phyloP scores from a whole-genome alignment of 1,140 invertebrate species.

The Colletes latitarsis region DNA sequence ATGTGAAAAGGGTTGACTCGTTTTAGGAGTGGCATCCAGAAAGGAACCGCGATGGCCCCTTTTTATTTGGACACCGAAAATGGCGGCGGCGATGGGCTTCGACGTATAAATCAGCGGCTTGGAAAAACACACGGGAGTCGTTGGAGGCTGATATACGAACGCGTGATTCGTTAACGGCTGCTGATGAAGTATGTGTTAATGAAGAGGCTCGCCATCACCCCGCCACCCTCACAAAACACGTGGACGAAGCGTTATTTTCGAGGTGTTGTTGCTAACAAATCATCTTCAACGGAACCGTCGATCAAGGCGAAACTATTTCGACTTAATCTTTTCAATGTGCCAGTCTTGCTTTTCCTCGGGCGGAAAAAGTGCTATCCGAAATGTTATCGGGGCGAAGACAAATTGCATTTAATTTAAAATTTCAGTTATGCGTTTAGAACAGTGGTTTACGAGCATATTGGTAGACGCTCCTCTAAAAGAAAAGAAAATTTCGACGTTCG shows the following conservation, averaged over 20 bases:
- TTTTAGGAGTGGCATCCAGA: background rate
- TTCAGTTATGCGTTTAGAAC: background rate
- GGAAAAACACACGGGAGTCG: slow-evolving; percentile 55
- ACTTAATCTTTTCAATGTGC: background rate
- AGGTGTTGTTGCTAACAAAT: background rate
- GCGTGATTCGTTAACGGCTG: slow-evolving; percentile 59
- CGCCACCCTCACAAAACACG: slow-evolving; percentile 5
- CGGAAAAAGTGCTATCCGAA: too few relatives aligned
- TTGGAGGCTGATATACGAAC: slow-evolving; percentile 57
- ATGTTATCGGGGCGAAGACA: background rate
- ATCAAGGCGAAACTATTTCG: background rate
- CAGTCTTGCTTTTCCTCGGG: background rate
- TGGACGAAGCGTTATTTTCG: slow-evolving; percentile 38
- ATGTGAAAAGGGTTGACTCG: slow-evolving; percentile 30
- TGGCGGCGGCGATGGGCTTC: slow-evolving; percentile 38
- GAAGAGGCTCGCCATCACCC: background rate
- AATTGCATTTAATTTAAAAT: background rate
- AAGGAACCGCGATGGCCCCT: slow-evolving; percentile 14
- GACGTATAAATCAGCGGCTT: slow-evolving; percentile 53
- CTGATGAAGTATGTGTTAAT: slow-evolving; percentile 61
- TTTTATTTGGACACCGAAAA: slow-evolving; percentile 54
- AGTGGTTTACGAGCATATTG: too few relatives aligned
- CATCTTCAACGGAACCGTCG: background rate
- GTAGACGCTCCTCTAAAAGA: too few relatives aligned
- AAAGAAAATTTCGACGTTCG: too few relatives aligned